Percentiles rank a stretch among this genome's conserved stretches.
These are phyloP conservation scores for Teleogryllus oceanicus DNA, from an alignment of 2,888 invertebrate genomes.

Conservation along the genomic window DNA sequence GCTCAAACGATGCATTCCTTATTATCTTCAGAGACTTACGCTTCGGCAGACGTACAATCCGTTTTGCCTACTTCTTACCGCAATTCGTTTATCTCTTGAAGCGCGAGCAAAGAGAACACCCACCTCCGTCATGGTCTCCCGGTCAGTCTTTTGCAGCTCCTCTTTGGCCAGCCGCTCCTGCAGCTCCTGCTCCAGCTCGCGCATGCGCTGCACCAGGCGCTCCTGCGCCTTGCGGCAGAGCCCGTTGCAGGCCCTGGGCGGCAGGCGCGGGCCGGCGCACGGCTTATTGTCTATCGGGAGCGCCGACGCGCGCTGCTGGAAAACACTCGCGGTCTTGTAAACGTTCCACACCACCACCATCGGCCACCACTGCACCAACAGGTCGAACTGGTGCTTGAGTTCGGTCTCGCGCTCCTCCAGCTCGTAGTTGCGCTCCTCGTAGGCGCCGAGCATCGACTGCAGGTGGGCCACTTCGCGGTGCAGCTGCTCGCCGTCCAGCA, in stretches of 20 bases:
- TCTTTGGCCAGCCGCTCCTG: not conserved
- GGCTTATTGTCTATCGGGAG: not conserved
- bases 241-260: not conserved
- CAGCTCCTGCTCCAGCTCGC: not conserved
- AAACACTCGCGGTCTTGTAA: constrained; percentile 36
- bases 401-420: constrained; percentile 55
- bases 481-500: constrained; percentile 40
- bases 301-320: not conserved
- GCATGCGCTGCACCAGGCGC: not conserved
- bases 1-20: too few relatives aligned
- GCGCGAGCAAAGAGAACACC: too few relatives aligned
- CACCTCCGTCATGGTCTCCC: not conserved
- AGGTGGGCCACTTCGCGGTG: constrained; percentile 51
- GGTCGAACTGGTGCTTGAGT: constrained; percentile 54
- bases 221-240: not conserved
- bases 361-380: constrained; percentile 60
- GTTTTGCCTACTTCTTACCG: too few relatives aligned
- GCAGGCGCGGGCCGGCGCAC: not conserved
- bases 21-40: too few relatives aligned
- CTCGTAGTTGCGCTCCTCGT: constrained; percentile 54
- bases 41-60: too few relatives aligned
- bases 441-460: constrained; percentile 54
- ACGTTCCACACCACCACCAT: constrained; percentile 62
- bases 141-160: not conserved
- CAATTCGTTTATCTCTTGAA: too few relatives aligned